Conservation (phyloP, 2,797 vertebrate species). For the Eptatretus atami region DNA sequence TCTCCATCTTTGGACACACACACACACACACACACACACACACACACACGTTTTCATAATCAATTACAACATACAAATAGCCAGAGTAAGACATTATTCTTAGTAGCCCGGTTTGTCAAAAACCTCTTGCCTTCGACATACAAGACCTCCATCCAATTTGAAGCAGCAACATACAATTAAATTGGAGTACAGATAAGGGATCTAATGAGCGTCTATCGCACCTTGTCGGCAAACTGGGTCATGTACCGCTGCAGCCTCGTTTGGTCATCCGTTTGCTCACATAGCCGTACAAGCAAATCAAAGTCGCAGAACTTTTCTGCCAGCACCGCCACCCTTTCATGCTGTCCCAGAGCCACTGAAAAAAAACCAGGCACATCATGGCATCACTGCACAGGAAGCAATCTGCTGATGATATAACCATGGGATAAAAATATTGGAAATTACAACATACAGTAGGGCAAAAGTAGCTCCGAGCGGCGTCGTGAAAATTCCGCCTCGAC, state of each 20-base stretch:
- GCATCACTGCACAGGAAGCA: not conserved
- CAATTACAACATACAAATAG: not conserved
- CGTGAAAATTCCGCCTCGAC: slow-evolving; percentile 59
- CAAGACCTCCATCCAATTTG: too few species aligned
- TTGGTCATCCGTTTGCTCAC: slow-evolving; percentile 73
- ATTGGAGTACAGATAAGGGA: too few species aligned
- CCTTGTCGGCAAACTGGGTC: slow-evolving; percentile 69
- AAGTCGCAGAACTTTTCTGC: slow-evolving; percentile 92
- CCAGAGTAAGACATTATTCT: too few species aligned
- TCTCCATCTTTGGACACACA: not conserved
- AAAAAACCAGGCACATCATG: not conserved
- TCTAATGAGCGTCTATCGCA: slow-evolving; percentile 11
- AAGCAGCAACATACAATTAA: too few species aligned
- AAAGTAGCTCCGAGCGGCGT: slow-evolving; percentile 35
- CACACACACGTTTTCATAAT: not conserved
- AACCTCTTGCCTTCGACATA: too few species aligned
- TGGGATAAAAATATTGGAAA: not conserved
- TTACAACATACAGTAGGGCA: slow-evolving; percentile 28
- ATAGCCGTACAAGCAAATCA: slow-evolving; percentile 74
- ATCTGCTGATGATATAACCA: not conserved
- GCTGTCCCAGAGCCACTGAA: slow-evolving; percentile 49
- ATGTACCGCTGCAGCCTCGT: slow-evolving; percentile 56
- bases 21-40: not conserved
- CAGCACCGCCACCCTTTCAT: slow-evolving; percentile 48
- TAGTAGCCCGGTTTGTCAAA: too few species aligned